Percentiles rank a stretch among this genome's conserved stretches.
Evolutionary conservation across 2,797 vertebrate species (phyloP).

Genomic region (Megalops cyprinoides): DNA sequence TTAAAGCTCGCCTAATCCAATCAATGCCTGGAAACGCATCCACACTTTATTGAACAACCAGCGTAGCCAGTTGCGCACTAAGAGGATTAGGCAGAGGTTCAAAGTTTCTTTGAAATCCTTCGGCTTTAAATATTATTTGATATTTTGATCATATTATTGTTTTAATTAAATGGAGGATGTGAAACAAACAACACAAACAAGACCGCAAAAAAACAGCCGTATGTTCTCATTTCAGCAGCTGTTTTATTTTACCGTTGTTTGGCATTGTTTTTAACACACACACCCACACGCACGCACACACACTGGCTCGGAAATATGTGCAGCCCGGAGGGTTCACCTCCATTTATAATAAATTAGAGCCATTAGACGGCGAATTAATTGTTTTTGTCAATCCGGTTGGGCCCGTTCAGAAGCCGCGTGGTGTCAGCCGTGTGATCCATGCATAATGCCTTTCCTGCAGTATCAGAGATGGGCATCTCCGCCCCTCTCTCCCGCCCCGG

Average conservation of each 20-base stretch:
- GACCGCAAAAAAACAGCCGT: slow-evolving; percentile 46
- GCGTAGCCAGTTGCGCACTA: slow-evolving; percentile 61
- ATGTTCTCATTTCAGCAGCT: slow-evolving; percentile 53
- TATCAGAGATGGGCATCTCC: neutral
- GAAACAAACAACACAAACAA: slow-evolving; percentile 53
- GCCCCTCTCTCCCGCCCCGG: neutral
- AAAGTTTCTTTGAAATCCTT: slow-evolving; percentile 81
- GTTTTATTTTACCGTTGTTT: slow-evolving; percentile 60
- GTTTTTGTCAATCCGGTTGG: slow-evolving; percentile 51
- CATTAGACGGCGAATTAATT: slow-evolving; percentile 75
- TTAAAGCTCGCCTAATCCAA: slow-evolving; percentile 64
- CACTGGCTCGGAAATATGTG: neutral
- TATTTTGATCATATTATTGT: slow-evolving; percentile 68
- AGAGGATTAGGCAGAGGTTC: slow-evolving; percentile 79
- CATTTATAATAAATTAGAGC: slow-evolving; percentile 59
- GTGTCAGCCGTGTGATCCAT: neutral
- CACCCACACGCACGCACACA: neutral
- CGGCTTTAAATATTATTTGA: slow-evolving; percentile 74
- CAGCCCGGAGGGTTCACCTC: slow-evolving; percentile 22
- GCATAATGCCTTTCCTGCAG: neutral
- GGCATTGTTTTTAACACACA: slow-evolving; percentile 2
- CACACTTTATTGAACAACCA: slow-evolving; percentile 57
- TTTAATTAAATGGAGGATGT: slow-evolving; percentile 72
- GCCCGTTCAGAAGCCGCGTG: neutral
- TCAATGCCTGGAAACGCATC: slow-evolving; percentile 60